Conservation (phyloP, 1,140 invertebrate species). For the Leptinotarsa defecta region DNA sequence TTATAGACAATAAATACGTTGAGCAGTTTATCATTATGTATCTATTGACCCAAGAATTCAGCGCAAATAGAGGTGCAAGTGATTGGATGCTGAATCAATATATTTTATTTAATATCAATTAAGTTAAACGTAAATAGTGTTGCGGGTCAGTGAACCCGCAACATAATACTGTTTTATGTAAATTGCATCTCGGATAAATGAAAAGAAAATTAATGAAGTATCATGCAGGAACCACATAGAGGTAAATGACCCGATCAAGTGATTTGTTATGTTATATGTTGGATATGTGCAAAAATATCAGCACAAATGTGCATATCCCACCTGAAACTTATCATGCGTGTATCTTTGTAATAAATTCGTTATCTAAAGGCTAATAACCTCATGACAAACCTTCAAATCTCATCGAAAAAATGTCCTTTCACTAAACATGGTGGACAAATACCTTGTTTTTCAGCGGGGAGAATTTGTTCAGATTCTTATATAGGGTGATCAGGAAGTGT, state of each 20-base stretch:
- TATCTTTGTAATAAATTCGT: background rate
- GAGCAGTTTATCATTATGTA: slow-evolving; percentile 11
- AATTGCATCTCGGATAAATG: slow-evolving; percentile 13
- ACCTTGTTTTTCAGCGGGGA: background rate
- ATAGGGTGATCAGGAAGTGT: no score
- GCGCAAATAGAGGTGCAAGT: slow-evolving; percentile 2
- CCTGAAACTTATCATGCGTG: slow-evolving; percentile 8
- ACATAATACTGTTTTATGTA: slow-evolving; percentile 11
- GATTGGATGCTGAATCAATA: slow-evolving; percentile 10
- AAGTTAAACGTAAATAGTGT: slow-evolving; percentile 20
- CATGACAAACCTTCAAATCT: slow-evolving; percentile 5
- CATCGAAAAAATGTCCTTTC: slow-evolving; percentile 1
- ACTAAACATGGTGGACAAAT: background rate
- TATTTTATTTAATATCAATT: slow-evolving; percentile 11
- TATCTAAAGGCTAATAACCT: slow-evolving; percentile 15
- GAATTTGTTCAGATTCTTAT: no score
- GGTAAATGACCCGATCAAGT: slow-evolving; percentile 11
- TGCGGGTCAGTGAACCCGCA: slow-evolving; percentile 15
- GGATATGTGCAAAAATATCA: background rate
- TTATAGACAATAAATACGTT: background rate
- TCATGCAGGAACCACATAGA: slow-evolving; percentile 6
- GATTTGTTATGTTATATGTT: slow-evolving; percentile 2
- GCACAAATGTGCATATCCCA: background rate
- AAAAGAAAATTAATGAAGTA: slow-evolving; percentile 22
- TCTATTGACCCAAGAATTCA: background rate